phyloP scores from a whole-genome alignment of 2,888 invertebrate species.

The Aradus depressus region DNA sequence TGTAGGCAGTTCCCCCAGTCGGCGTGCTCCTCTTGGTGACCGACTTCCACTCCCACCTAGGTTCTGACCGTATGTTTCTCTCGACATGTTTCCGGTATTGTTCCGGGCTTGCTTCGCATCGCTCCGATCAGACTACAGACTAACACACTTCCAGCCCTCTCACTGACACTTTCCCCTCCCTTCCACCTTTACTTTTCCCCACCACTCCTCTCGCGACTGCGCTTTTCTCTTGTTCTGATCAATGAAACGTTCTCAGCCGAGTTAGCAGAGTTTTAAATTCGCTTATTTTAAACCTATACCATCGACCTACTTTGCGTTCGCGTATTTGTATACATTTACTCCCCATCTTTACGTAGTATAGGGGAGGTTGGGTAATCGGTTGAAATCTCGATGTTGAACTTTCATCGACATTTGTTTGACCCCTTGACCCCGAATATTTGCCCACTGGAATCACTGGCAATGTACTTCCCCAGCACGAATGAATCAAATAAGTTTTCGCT shows the following conservation, averaged over 20 bases:
- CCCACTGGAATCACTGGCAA: no score
- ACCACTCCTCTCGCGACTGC: constrained; percentile 26
- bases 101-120: constrained; percentile 15
- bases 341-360: constrained; percentile 18
- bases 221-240: constrained; percentile 36
- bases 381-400: no score
- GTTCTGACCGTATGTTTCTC: constrained; percentile 45
- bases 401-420: no score
- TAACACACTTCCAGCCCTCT: no score
- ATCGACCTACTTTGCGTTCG: constrained; percentile 4
- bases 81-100: constrained; percentile 41
- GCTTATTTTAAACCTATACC: constrained; percentile 13
- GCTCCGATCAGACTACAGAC: constrained; percentile 28
- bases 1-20: constrained; percentile 63
- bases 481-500: no score
- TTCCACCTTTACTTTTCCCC: constrained; percentile 29
- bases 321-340: constrained; percentile 15
- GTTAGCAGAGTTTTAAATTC: constrained; percentile 24
- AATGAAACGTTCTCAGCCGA: constrained; percentile 35
- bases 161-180: constrained; percentile 31
- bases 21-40: constrained; percentile 51
- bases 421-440: no score
- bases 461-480: no score
- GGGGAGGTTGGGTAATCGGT: no score
- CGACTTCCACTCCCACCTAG: constrained; percentile 52